Evolutionary conservation across 2,113 vertebrate species (phyloP).

Genomic region (Oostethus manadensis): DNA sequence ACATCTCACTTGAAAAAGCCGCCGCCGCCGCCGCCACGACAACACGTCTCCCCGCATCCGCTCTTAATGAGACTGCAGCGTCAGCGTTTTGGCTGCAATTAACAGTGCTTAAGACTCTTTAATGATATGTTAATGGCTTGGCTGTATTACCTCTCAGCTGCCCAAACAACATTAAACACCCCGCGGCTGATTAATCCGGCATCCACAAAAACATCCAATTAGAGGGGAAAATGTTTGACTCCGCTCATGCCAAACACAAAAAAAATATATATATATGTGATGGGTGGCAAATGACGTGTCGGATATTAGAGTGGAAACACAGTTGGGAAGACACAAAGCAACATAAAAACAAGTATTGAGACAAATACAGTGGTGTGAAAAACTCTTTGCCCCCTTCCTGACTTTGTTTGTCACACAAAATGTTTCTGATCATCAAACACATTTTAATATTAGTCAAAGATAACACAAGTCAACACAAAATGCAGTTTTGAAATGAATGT

Average conservation of each 20-base stretch:
- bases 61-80: slow-evolving; percentile 58
- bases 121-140: slow-evolving; percentile 71
- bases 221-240: slow-evolving; percentile 52
- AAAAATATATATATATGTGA: slow-evolving; percentile 5
- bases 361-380: too few relatives aligned
- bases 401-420: too few relatives aligned
- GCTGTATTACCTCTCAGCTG: slow-evolving; percentile 67
- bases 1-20: slow-evolving; percentile 40
- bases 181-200: slow-evolving; percentile 61
- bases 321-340: not conserved
- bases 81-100: slow-evolving; percentile 66
- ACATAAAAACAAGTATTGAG: too few relatives aligned
- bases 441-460: too few relatives aligned
- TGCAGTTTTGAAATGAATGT: too few relatives aligned
- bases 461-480: too few relatives aligned
- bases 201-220: slow-evolving; percentile 60
- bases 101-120: slow-evolving; percentile 58
- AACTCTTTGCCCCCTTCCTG: too few relatives aligned
- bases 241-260: slow-evolving; percentile 37
- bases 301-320: not conserved
- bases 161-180: slow-evolving; percentile 69
- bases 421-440: too few relatives aligned
- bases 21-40: slow-evolving; percentile 36
- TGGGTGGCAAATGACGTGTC: not conserved
- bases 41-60: slow-evolving; percentile 47